phyloP scores from a whole-genome alignment of 2,888 invertebrate species.

The Stramonita haemastoma region DNA sequence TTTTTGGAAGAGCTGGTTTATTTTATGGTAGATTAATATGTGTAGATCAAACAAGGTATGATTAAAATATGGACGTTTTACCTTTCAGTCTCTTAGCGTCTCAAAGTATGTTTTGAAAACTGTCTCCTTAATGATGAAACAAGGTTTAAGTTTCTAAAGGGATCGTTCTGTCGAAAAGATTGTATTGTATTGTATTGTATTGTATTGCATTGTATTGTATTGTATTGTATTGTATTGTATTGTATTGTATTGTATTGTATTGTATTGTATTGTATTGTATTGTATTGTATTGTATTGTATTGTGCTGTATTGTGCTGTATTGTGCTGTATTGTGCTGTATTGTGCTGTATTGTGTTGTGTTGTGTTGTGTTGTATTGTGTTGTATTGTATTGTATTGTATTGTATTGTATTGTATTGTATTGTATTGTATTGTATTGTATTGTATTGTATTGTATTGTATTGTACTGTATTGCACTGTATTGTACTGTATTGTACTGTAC shows the following conservation, averaged over 20 bases:
- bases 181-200: slow-evolving; percentile 28
- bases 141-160: no score
- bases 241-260: slow-evolving; percentile 11
- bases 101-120: no score
- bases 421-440: not conserved
- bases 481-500: no score
- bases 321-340: not conserved
- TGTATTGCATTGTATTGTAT: not conserved
- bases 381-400: not conserved
- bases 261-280: not conserved
- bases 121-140: no score
- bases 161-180: not conserved
- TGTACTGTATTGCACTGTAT: no score
- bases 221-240: slow-evolving; percentile 12
- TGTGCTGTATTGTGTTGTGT: not conserved
- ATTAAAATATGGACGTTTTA: no score
- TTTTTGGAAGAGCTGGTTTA: no score
- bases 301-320: not conserved
- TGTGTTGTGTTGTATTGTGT: not conserved
- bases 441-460: no score
- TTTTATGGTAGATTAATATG: no score
- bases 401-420: not conserved
- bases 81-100: no score
- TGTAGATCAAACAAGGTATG: no score
- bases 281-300: not conserved